Percentiles rank a stretch among this genome's conserved stretches.
phyloP scores from a whole-genome alignment of 2,888 invertebrate species.

The Octonoba sinensis region DNA sequence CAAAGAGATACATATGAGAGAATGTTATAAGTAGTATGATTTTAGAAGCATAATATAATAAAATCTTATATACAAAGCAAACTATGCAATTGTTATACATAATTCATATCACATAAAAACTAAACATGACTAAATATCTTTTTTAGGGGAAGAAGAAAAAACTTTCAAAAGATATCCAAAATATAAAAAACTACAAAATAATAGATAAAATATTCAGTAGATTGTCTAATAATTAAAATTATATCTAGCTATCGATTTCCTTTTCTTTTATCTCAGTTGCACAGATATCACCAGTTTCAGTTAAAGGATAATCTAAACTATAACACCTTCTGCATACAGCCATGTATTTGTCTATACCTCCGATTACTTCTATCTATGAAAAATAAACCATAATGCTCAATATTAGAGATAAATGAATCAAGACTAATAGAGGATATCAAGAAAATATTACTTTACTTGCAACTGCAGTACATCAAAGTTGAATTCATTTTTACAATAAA shows the following conservation, averaged over 20 bases:
- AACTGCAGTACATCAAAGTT: not conserved
- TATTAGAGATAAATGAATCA: not conserved
- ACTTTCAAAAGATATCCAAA: not conserved
- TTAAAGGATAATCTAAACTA: slow-evolving; percentile 12
- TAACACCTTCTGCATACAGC: slow-evolving; percentile 74
- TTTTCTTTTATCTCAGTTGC: too few relatives aligned
- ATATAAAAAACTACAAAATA: not conserved
- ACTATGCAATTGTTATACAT: too few relatives aligned
- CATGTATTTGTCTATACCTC: slow-evolving; percentile 75
- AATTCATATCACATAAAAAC: too few relatives aligned
- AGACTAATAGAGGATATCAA: not conserved
- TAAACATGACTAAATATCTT: too few relatives aligned
- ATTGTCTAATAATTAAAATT: not conserved
- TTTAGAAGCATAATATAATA: too few relatives aligned
- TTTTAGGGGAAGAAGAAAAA: not conserved
- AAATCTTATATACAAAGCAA: too few relatives aligned
- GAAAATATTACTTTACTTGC: not conserved
- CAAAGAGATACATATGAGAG: too few relatives aligned
- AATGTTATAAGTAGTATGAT: too few relatives aligned
- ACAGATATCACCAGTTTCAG: too few relatives aligned
- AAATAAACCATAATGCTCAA: slow-evolving; percentile 3
- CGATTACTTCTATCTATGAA: slow-evolving; percentile 75
- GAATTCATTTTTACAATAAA: not conserved
- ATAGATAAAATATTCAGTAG: not conserved
- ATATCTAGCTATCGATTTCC: too few relatives aligned